Base-by-base conservation (phyloP, 2,113 vertebrate genomes). In the Andinoacara biseriatus region DNA sequence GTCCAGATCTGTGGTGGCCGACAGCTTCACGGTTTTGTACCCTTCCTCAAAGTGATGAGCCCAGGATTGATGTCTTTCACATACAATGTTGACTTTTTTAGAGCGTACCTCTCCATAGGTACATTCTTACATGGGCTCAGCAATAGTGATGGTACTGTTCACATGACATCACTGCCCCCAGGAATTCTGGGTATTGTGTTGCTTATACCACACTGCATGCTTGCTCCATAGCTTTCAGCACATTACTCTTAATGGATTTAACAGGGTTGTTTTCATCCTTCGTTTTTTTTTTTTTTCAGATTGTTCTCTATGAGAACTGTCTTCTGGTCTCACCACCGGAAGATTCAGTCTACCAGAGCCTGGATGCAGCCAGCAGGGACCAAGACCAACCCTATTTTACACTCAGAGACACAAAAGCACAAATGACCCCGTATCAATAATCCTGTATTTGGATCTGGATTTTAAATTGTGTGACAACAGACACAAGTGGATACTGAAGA, bases 331-430 rank as follows among this genome's bases (percentile, higher is more conserved):
- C 49, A 1, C 17, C 10, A 33, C 26, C 17, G 14, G 0, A 54
- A 31, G 67, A 54, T 17, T 54, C 67, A 52, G 49, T 33, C 52
- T 74, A 74, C 67, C 46, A 67, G 63, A 67, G 15, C 40, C 63
- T 67, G 5, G 15, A 67, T 46, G 38, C 63, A 67, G 63, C 63
- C 67, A 74, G 46, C 67, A 74, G 67, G 46, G 46, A 33, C 31
- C 26, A n/a, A 0, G 67, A 54, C 46, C 67, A 33, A 54, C 11
- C 11, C 46, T 74, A 74, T 49, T 31, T n/a, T 56, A 35, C 69
- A 56, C 49, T 74, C 46, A 29, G 9, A 46, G 22, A 46, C 2
- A 29, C 6, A 24, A 11, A 3, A 69, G 15, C 40, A 18, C 63
- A 49, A 67, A 46, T 49, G 26, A 20, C 18, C 24, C 15, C 4